phyloP scores from a whole-genome alignment of 2,888 invertebrate species.

The Gastracanthus pulcherrimus region DNA sequence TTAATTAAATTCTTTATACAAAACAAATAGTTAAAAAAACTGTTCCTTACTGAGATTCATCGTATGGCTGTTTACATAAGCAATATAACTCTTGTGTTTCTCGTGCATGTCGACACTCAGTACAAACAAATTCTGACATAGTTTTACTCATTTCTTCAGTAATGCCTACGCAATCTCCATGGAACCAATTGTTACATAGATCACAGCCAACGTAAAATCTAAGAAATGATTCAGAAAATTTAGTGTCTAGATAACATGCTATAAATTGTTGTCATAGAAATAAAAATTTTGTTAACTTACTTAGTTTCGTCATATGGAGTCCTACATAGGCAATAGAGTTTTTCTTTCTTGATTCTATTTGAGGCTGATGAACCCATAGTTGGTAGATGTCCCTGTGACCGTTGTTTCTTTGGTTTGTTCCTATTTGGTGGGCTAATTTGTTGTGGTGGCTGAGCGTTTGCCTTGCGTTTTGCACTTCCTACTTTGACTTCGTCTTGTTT shows the following conservation, averaged over 20 bases:
- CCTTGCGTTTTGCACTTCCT: slow-evolving; percentile 80
- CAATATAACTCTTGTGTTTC: slow-evolving; percentile 97
- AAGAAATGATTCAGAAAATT: not conserved
- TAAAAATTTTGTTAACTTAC: slow-evolving; percentile 79
- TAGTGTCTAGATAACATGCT: too few relatives aligned
- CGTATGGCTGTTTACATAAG: slow-evolving; percentile 96
- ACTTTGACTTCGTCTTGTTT: slow-evolving; percentile 85
- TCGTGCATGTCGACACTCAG: slow-evolving; percentile 90
- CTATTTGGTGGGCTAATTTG: slow-evolving; percentile 73
- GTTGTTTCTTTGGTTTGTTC: slow-evolving; percentile 74
- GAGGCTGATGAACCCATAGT: slow-evolving; percentile 67
- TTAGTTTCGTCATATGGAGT: slow-evolving; percentile 97
- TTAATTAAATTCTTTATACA: not conserved
- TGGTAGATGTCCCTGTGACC: slow-evolving; percentile 70
- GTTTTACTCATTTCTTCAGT: slow-evolving; percentile 94
- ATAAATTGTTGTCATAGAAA: not conserved
- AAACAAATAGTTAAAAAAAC: slow-evolving; percentile 16
- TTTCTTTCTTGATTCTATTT: slow-evolving; percentile 83
- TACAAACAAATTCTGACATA: slow-evolving; percentile 93
- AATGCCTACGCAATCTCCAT: slow-evolving; percentile 96
- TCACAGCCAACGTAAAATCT: slow-evolving; percentile 99
- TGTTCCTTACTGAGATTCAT: slow-evolving; percentile 93
- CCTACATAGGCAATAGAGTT: slow-evolving; percentile 93
- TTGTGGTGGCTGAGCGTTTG: slow-evolving; percentile 76
- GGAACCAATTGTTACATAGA: slow-evolving; percentile 98